These are phyloP conservation scores for Acrocyrtus sp. DNA, from an alignment of 2,888 invertebrate species.

Conservation along the genomic window DNA sequence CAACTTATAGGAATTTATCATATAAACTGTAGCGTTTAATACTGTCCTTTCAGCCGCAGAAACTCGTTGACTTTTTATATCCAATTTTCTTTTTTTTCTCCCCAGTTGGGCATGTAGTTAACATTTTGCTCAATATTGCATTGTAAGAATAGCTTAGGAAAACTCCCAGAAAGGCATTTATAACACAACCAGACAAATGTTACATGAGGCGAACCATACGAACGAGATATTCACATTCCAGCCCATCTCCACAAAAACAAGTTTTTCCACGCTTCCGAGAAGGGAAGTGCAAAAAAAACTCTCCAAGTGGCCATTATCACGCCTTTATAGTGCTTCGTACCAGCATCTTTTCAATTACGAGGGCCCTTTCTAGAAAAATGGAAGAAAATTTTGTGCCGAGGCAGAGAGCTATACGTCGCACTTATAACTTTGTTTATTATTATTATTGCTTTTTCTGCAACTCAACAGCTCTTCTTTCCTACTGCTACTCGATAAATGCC, in stretches of 20 bases:
- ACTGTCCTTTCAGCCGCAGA: conserved; percentile 16
- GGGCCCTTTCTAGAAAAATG: no score
- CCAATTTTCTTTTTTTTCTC: not conserved
- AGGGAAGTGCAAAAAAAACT: not conserved
- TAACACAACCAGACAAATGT: not conserved
- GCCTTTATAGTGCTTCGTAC: conserved; percentile 13
- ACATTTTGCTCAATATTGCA: no score
- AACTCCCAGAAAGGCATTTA: not conserved
- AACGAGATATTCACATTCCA: not conserved
- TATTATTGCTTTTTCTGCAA: not conserved
- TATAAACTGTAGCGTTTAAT: no score
- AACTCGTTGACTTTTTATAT: conserved; percentile 9
- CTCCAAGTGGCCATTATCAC: conserved; percentile 31
- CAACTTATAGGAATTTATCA: no score
- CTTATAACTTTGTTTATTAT: not conserved
- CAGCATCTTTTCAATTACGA: conserved; percentile 17
- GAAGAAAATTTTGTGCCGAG: no score
- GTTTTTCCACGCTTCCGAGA: not conserved
- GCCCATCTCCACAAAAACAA: no score
- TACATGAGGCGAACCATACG: not conserved
- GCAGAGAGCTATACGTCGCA: not conserved
- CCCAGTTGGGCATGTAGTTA: no score
- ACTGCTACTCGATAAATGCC: not conserved
- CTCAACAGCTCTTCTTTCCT: not conserved
- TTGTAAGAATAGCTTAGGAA: not conserved